Evolutionary conservation across 2,797 vertebrate genomes (phyloP).

Genomic region (Aviceda cuculoides): DNA sequence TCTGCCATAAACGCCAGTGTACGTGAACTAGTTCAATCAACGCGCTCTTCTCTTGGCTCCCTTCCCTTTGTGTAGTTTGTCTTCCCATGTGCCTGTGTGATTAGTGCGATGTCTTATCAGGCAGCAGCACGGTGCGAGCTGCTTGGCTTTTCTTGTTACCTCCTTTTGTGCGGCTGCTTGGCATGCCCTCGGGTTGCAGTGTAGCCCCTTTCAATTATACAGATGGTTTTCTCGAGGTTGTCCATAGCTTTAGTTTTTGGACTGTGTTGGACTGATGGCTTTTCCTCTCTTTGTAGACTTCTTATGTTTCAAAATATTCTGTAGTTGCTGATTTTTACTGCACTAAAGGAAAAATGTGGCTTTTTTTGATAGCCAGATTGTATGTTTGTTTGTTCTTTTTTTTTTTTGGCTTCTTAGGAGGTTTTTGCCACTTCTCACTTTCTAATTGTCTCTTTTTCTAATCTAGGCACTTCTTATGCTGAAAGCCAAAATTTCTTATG

Average conservation of each 20-base stretch:
- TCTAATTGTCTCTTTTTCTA: constrained; percentile 18
- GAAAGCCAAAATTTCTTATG: not conserved
- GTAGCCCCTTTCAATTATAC: rapidly evolving
- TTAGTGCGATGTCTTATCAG: not conserved
- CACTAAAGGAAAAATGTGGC: not conserved
- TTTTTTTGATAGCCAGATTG: constrained; percentile 1
- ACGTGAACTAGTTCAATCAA: not conserved
- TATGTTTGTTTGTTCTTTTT: constrained; percentile 27
- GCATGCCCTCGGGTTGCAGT: rapidly evolving
- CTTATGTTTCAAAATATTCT: not conserved
- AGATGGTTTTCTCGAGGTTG: not conserved
- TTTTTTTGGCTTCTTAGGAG: constrained; percentile 30
- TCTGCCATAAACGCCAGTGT: not conserved
- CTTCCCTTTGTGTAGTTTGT: not conserved
- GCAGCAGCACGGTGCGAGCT: rapidly evolving
- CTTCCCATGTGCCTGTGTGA: not conserved
- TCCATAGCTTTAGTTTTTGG: not conserved
- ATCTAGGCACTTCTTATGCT: not conserved
- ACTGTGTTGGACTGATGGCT: not conserved
- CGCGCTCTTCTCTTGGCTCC: not conserved
- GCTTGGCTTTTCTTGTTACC: not conserved
- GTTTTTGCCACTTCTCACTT: constrained; percentile 11
- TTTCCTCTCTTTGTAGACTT: not conserved
- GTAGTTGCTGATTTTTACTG: not conserved
- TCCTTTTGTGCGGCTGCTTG: too few species aligned